phyloP scores from a whole-genome alignment of 1,140 invertebrate species.

The Spodoptera frugiperda region DNA sequence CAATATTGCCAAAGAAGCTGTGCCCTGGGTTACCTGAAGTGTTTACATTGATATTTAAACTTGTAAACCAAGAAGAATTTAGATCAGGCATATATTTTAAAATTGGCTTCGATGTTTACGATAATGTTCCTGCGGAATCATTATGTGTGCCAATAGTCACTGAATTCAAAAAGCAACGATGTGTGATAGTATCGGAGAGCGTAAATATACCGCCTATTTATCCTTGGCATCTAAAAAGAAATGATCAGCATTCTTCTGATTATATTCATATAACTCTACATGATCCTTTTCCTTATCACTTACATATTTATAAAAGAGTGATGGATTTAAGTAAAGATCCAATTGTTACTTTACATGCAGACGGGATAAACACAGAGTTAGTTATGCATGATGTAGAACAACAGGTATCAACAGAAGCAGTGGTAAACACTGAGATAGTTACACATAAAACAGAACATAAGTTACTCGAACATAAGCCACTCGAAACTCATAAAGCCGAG shows the following conservation, averaged over 20 bases:
- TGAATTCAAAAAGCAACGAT: constrained; percentile 49
- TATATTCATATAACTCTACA: constrained; percentile 55
- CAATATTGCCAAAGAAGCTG: constrained; percentile 60
- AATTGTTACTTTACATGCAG: constrained; percentile 51
- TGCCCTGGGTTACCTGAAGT: constrained; percentile 64
- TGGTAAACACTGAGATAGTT: constrained; percentile 54
- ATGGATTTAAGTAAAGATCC: constrained; percentile 53
- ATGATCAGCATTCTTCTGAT: constrained; percentile 60
- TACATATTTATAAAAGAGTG: constrained; percentile 65
- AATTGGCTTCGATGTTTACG: constrained; percentile 60
- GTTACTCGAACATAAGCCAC: too few relatives aligned
- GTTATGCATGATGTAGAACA: constrained; percentile 52
- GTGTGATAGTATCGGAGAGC: constrained; percentile 58
- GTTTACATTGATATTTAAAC: constrained; percentile 65
- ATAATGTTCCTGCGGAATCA: constrained; percentile 52
- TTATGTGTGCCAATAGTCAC: constrained; percentile 62
- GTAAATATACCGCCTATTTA: constrained; percentile 68
- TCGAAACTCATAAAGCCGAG: neutral
- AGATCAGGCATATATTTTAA: constrained; percentile 62
- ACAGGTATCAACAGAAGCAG: constrained; percentile 42
- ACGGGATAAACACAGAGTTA: constrained; percentile 53
- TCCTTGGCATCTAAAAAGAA: constrained; percentile 66
- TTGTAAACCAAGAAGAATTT: constrained; percentile 57
- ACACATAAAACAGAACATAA: constrained; percentile 53
- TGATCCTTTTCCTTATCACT: constrained; percentile 63